Evolutionary conservation across 2,113 vertebrate genomes (phyloP).

Genomic region (Forbesichthys agassizii): DNA sequence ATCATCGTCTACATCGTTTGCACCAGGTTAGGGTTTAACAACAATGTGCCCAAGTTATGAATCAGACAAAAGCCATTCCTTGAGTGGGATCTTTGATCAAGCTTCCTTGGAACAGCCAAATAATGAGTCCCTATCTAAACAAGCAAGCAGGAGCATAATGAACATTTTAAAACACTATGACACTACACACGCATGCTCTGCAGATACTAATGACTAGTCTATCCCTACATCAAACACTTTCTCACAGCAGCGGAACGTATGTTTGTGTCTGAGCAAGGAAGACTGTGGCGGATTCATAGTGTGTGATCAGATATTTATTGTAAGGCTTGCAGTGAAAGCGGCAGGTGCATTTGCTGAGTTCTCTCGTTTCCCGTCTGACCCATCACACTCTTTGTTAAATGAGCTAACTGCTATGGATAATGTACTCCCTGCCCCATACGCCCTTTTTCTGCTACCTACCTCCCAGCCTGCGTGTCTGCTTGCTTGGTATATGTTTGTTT

Average conservation of each 20-base stretch:
- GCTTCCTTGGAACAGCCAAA: conserved; percentile 39
- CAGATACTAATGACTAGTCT: conserved; percentile 34
- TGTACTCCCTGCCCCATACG: neutral
- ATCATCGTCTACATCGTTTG: too few species aligned
- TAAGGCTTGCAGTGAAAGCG: conserved; percentile 22
- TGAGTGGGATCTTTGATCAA: conserved; percentile 51
- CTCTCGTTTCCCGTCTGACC: neutral
- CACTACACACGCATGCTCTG: conserved; percentile 13
- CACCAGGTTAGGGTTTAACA: too few species aligned
- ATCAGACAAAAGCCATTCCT: conserved; percentile 1
- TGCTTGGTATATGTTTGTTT: neutral
- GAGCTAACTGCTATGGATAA: conserved; percentile 8
- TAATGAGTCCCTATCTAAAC: conserved; percentile 41
- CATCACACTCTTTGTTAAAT: neutral
- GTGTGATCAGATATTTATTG: neutral
- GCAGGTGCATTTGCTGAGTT: conserved; percentile 14
- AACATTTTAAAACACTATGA: conserved; percentile 19
- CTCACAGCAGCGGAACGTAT: conserved; percentile 23
- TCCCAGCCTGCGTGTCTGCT: neutral
- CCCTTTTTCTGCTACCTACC: neutral
- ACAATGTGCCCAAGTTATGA: neutral
- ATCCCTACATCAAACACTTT: conserved; percentile 29
- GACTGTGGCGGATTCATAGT: conserved; percentile 1
- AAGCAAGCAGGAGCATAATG: conserved; percentile 16
- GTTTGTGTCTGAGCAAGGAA: conserved; percentile 4